Evolutionary conservation across 2,113 vertebrate genomes (phyloP), one percentile per base, ranked within the genome.

Genomic region (Pollachius pollachius): DNA sequence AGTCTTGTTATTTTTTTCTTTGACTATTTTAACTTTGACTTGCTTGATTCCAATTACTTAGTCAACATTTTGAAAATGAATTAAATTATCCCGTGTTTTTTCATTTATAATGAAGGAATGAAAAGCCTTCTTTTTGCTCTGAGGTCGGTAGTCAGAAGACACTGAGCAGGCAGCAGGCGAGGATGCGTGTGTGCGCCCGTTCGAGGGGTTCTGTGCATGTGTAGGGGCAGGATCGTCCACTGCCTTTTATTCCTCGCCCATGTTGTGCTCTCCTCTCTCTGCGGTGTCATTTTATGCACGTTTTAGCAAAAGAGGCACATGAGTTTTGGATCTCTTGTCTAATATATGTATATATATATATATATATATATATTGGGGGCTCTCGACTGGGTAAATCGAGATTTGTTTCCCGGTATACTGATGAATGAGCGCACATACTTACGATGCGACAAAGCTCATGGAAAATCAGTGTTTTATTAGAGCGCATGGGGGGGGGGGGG

Each of bases 101-200:
- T 19, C 13, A 15, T 5, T 19, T 19, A 15, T 5, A 48, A 3
- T 0, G 8, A 48, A 48, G 8, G 41, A 7, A 48, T 48, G 41
- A 48, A 48, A 48, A 48, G 12, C 9, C 12, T 48, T 48, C 1
- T 9, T 48, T 48, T 9, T 12, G 41, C 41, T 0, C 2, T 48
- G 41, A 48, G 41, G 9, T 48, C 11, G 41, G 8, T 13, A 17
- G 11, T 21, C 87, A 87, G 84, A 77, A 83, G 89, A 23, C 82
- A 87, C 83, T 80, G 83, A 80, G 83, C 81, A 84, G 87, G 81
- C 68, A 52, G 84, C 79, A 86, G 85, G 82, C 76, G 70, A 73
- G 68, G 37, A 65, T 78, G 69, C 12, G 63, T 64, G 30, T 64
- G 13, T 16, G 25, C 11, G 62, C 34, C 27, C 37, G 27, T 54